These are phyloP conservation scores for Nyctibius bracteatus DNA, from an alignment of 2,113 vertebrate species.

Conservation along the genomic window DNA sequence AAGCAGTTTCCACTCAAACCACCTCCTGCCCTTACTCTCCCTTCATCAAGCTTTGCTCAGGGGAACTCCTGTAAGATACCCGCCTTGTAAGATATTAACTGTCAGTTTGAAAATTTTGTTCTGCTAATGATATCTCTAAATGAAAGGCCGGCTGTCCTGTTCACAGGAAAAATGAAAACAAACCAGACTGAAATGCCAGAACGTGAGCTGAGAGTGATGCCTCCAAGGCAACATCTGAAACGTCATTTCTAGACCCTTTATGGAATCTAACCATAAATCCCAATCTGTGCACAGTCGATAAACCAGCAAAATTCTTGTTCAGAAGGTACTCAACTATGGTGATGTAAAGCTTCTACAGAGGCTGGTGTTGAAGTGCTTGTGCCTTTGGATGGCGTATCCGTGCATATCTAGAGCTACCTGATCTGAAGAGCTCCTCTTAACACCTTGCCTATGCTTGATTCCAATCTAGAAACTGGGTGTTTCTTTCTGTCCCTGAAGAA, in stretches of 20 bases:
- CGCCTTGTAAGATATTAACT: not conserved
- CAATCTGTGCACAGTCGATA: fast-evolving
- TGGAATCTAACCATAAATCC: not conserved
- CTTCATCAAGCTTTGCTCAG: not conserved
- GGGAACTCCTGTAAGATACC: not conserved
- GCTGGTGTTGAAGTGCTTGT: not conserved
- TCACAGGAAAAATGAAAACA: not conserved
- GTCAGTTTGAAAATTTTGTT: not conserved
- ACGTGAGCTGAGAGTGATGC: not conserved
- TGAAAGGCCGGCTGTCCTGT: not conserved
- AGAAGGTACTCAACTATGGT: not conserved
- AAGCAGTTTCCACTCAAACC: not conserved
- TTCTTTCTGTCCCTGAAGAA: not conserved
- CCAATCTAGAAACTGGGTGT: not conserved
- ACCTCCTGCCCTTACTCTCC: not conserved
- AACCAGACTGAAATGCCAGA: not conserved
- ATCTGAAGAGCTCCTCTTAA: not conserved
- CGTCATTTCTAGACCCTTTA: not conserved
- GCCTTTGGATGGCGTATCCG: not conserved
- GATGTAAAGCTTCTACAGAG: not conserved
- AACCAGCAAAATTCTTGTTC: not conserved
- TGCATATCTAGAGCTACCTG: not conserved
- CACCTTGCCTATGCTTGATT: not conserved
- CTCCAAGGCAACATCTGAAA: not conserved
- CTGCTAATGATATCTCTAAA: not conserved